Evolutionary conservation across 2,797 vertebrate genomes (phyloP).

Genomic region (Diplodus sargus): DNA sequence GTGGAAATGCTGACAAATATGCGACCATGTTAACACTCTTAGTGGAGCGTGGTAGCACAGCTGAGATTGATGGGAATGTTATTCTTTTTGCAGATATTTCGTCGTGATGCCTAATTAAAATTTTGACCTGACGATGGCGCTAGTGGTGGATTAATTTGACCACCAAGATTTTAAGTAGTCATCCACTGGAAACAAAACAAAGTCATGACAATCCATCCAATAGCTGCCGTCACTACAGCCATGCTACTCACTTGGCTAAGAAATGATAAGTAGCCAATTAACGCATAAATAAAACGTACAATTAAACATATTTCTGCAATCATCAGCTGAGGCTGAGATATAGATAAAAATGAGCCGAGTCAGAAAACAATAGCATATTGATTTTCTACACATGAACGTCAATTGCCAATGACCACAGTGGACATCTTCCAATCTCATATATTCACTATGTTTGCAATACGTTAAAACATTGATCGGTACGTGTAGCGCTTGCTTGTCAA

Average conservation of each 20-base stretch:
- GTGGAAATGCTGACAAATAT: not conserved
- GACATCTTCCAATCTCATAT: conserved; percentile 72
- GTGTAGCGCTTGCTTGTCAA: conserved; percentile 75
- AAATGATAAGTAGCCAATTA: not conserved
- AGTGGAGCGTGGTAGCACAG: not conserved
- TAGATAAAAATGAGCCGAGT: conserved; percentile 59
- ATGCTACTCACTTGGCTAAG: not conserved
- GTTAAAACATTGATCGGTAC: conserved; percentile 70
- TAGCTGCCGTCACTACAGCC: not conserved
- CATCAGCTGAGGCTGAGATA: conserved; percentile 37
- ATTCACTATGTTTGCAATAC: conserved; percentile 72
- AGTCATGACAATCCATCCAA: not conserved
- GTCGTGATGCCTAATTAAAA: not conserved
- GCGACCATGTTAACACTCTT: not conserved
- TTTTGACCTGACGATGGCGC: not conserved
- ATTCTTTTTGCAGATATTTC: not conserved
- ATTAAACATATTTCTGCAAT: conserved; percentile 27
- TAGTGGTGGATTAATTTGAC: not conserved
- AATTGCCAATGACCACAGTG: conserved; percentile 62
- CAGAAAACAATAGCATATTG: conserved; percentile 62
- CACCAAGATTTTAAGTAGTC: not conserved
- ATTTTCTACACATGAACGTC: conserved; percentile 68
- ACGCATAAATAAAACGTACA: not conserved
- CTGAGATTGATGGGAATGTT: not conserved
- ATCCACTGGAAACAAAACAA: not conserved